Percentiles rank a stretch among this genome's conserved stretches.
These are phyloP conservation scores for Spilarctia lutea DNA, from an alignment of 2,888 invertebrate species.

Conservation along the genomic window DNA sequence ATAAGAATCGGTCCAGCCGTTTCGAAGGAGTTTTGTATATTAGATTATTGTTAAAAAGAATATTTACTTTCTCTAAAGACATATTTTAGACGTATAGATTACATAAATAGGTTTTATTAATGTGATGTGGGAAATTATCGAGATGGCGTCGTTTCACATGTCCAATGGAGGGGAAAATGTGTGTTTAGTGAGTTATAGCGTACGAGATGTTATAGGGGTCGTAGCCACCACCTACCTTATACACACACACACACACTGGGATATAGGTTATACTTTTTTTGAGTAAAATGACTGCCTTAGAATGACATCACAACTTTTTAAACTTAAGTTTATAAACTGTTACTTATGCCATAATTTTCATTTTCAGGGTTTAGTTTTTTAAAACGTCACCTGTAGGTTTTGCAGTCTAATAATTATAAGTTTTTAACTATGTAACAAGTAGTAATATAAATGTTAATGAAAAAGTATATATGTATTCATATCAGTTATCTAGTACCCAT, in stretches of 20 bases:
- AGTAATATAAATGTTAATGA: no score
- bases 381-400: no score
- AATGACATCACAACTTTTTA: neutral
- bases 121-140: constrained; percentile 19
- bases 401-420: no score
- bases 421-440: no score
- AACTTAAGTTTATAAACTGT: neutral
- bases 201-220: constrained; percentile 7
- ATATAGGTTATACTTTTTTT: neutral
- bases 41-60: no score
- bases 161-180: constrained; percentile 38
- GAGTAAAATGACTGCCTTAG: neutral
- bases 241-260: neutral
- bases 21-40: no score
- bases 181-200: constrained; percentile 20
- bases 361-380: no score
- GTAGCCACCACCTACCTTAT: neutral
- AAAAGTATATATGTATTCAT: no score
- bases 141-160: constrained; percentile 32
- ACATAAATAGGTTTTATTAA: neutral
- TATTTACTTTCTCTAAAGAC: neutral
- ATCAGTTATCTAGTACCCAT: no score
- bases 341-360: neutral
- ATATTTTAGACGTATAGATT: neutral
- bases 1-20: no score